These are phyloP conservation scores for Andrena hattorfiana DNA, from an alignment of 2,888 invertebrate species.

Conservation along the genomic window DNA sequence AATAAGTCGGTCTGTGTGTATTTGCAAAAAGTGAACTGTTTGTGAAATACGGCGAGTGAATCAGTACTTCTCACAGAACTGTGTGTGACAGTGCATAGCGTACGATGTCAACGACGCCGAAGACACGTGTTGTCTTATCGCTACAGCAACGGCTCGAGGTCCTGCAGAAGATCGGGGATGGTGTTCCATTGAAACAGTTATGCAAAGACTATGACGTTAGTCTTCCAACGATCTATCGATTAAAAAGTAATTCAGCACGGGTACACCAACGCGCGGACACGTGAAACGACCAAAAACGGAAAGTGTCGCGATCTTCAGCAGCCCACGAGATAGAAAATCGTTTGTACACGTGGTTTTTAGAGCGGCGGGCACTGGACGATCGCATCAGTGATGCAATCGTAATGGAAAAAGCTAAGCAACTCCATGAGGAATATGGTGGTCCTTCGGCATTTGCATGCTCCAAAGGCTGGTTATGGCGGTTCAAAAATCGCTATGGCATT, in stretches of 20 bases:
- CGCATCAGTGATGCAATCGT: background rate
- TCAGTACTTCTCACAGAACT: too few relatives aligned
- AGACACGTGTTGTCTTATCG: conserved; percentile 4
- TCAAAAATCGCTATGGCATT: background rate
- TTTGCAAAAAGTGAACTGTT: too few relatives aligned
- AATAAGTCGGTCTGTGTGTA: too few relatives aligned
- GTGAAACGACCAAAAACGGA: background rate
- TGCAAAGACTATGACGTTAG: background rate
- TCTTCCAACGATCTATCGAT: background rate
- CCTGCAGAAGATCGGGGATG: conserved; percentile 6
- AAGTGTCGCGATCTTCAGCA: conserved; percentile 1
- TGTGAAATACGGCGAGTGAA: too few relatives aligned
- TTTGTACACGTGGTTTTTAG: conserved; percentile 9
- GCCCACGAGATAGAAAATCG: background rate
- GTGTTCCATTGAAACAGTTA: background rate
- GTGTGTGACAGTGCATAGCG: background rate
- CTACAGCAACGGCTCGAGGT: conserved; percentile 13
- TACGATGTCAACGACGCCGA: background rate
- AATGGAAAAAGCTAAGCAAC: background rate
- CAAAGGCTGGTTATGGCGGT: background rate
- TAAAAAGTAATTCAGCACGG: background rate
- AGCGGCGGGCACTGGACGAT: background rate
- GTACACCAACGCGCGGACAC: background rate
- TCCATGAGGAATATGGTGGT: background rate
- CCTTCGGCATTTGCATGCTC: background rate